Evolutionary conservation across 2,888 invertebrate species (phyloP), one percentile per base, ranked within the genome.

Genomic region (Steinernema scapterisci): DNA sequence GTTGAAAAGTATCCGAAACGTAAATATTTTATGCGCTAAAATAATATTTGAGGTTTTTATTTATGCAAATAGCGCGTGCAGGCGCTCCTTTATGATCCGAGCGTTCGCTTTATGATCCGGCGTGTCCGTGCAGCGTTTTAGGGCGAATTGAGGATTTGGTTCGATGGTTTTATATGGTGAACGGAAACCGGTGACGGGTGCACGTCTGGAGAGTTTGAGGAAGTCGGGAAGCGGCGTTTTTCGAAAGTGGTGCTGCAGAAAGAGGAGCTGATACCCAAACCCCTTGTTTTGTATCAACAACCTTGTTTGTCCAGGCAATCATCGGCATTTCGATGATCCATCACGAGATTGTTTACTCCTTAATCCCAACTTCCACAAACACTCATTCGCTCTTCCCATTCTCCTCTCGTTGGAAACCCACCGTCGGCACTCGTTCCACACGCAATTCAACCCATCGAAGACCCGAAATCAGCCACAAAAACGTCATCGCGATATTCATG

Each of bases 1-100:
- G 52, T 38, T 23, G 63, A 63, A 31, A 13, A 7, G 63, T 16
- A 11, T 31, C 16, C 31, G 27, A 31, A 16, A 27, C 63, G 63
- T 48, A 27, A 63, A 63, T 63, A 63, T 63, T 63, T 63, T 31
- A 63, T 25, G 63, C 27, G 63, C 31, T 63, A 63, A 63, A 63
- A 63, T 63, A 63, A 63, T 63, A 63, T 63, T 63, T 63, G 63
- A 63, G 31, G 63, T 63, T 63, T 63, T 63, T 63, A 63, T 27
- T 9, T 63, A 63, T 63, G 63, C 63, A 63, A 63, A 63, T 63
- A 63, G 63, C 31, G 31, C 48, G 38, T 31, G 54, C 54, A 54
- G 21, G 5, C 63, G 38, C 13, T 63, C 63, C 31, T 63, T 63
- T 63, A 63, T 63, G 63, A 63, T 13, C 63, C 38, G 38, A 38